Conservation (phyloP, 2,888 invertebrate genomes). For the Hemistola chrysoprasaria region DNA sequence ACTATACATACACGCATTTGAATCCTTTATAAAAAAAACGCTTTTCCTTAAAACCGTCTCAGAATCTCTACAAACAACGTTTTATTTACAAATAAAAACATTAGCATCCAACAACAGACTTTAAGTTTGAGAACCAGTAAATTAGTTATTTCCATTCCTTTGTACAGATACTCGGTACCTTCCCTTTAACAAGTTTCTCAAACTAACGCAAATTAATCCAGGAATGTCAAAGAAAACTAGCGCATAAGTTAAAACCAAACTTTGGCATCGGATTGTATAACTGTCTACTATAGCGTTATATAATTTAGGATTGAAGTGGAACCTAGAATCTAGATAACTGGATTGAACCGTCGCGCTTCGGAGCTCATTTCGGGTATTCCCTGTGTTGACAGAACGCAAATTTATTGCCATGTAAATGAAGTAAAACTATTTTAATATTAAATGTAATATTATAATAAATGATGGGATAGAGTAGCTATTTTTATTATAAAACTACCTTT, state of each 20-base stretch:
- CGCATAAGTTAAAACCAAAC: slow-evolving; percentile 22
- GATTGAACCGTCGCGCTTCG: slow-evolving; percentile 4
- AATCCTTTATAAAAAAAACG: too few species aligned
- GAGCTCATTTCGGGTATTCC: slow-evolving; percentile 7
- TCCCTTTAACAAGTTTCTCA: slow-evolving; percentile 4
- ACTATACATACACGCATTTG: too few species aligned
- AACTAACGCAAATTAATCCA: slow-evolving; percentile 16
- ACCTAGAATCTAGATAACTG: slow-evolving; percentile 11
- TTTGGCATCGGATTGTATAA: slow-evolving; percentile 7
- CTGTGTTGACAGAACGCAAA: slow-evolving; percentile 10
- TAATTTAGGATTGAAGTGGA: slow-evolving; percentile 19
- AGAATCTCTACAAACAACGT: too few species aligned
- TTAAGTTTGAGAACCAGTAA: slow-evolving; percentile 5
- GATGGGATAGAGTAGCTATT: too few species aligned
- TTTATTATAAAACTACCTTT: too few species aligned
- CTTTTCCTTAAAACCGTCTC: too few species aligned
- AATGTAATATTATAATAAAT: too few species aligned
- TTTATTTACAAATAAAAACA: too few species aligned
- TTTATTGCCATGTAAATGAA: slow-evolving; percentile 7
- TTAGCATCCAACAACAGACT: background rate
- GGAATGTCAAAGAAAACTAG: slow-evolving; percentile 22
- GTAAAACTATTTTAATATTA: too few species aligned
- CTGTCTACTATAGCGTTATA: slow-evolving; percentile 20
- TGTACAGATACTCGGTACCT: slow-evolving; percentile 1
- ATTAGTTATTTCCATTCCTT: slow-evolving; percentile 5